phyloP scores from a whole-genome alignment of 1,140 invertebrate species.

The Sitophilus oryzae region DNA sequence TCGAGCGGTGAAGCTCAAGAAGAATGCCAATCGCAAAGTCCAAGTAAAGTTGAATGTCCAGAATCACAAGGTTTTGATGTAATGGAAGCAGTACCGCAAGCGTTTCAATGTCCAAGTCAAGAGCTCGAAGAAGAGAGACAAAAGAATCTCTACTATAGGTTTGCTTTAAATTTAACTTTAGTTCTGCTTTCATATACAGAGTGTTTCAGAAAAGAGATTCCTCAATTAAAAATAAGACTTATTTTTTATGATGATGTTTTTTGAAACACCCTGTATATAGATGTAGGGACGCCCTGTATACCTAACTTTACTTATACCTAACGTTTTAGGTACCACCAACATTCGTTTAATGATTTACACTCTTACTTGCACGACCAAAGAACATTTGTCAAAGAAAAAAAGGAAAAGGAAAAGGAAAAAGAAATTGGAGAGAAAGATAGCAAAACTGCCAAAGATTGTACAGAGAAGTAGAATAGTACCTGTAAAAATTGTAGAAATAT shows the following conservation, averaged over 20 bases:
- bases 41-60: background rate
- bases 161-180: too few relatives aligned
- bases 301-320: too few relatives aligned
- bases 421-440: background rate
- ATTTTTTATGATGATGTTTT: too few relatives aligned
- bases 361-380: background rate
- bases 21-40: too few relatives aligned
- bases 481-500: too few relatives aligned
- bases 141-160: constrained; percentile 18
- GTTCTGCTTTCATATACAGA: too few relatives aligned
- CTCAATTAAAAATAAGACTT: too few relatives aligned
- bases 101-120: constrained; percentile 6
- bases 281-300: too few relatives aligned
- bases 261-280: too few relatives aligned
- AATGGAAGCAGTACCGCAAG: constrained; percentile 7
- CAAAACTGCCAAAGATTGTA: background rate
- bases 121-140: constrained; percentile 7
- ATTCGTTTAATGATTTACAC: background rate
- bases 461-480: too few relatives aligned
- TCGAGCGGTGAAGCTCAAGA: too few relatives aligned
- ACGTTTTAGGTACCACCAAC: background rate
- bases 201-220: too few relatives aligned
- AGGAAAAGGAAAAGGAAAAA: background rate
- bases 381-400: background rate
- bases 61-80: constrained; percentile 8